phyloP scores from a whole-genome alignment of 2,113 vertebrate genomes.

The Eudorcas thomsonii region DNA sequence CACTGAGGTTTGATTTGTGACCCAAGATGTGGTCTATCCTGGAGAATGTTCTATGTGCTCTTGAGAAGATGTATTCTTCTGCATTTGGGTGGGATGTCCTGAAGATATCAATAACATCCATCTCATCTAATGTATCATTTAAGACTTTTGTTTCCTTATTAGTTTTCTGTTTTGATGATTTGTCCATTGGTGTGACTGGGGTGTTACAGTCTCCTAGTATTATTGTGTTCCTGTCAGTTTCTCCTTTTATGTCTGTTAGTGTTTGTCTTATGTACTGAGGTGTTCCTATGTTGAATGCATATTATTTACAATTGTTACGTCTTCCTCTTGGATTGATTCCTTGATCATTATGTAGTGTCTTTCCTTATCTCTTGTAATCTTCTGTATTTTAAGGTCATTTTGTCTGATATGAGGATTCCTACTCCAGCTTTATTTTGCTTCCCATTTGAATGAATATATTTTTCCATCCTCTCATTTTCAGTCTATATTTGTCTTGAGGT shows the following conservation, averaged over 20 bases:
- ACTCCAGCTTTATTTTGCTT: background rate
- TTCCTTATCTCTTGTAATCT: background rate
- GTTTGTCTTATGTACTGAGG: background rate
- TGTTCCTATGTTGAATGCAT: background rate
- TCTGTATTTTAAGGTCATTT: background rate
- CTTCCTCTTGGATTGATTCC: background rate
- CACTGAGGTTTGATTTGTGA: background rate
- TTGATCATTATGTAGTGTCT: background rate
- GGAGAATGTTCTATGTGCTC: background rate
- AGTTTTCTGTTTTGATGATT: background rate
- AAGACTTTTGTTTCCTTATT: background rate
- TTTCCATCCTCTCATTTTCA: background rate
- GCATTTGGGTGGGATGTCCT: background rate
- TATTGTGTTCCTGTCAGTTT: background rate
- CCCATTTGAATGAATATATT: background rate
- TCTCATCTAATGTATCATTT: background rate
- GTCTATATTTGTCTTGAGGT: background rate
- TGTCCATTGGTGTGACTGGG: background rate
- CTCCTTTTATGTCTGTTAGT: background rate
- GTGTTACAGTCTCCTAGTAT: background rate
- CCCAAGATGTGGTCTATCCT: background rate
- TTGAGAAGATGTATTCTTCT: background rate
- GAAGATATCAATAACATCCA: background rate
- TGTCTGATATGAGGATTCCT: background rate
- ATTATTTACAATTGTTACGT: background rate